Base-by-base conservation (phyloP, 2,797 vertebrate species). In the Cyprinella venusta region DNA sequence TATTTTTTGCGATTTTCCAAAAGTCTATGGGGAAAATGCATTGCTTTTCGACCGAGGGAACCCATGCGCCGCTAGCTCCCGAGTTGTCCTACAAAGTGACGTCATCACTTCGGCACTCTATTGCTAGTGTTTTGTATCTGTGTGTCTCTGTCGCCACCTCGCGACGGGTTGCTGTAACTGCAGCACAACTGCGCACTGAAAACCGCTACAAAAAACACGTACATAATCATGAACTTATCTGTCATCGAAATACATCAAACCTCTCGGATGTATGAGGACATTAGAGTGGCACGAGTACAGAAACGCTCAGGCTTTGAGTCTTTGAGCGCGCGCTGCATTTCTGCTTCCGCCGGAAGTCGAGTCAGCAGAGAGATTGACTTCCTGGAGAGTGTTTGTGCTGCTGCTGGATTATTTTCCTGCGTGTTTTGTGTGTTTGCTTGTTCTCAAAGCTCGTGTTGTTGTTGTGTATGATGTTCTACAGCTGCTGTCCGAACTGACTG, bases 371-470 rank as follows among this genome's bases (percentile, higher is more conserved):
- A 80, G 52, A 72, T 75, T 50, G 63, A 61, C 84, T 90, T 90
- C 89, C 89, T 76, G 87, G 65, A 85, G 69, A 80, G 65, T 89
- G 86, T 87, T 84, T 85, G 78, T 77, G 77, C 76, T 63, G 77
- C 76, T 63, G 45, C 52, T 56, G 38, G 21, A 21, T 9, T 13
- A n/a, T 67, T 36, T 48, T 1, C 8, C 38, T 8, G 8, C 30
- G 50, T 19, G 59, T 63, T 24, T 63, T 30, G 64, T 30, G 68
- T 80, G 74, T 80, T 26, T 76, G 84, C 45, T 69, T 7, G 26
- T 36, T 65, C 24, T 84, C 24, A 6, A 30, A 26, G 9, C 52
- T 80, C 54, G 40, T 36, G 69, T 19, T 64, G 42, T 68, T 8
- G 0, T 15, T 21, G 19, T 40, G 0, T 36, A 56, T 77, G 19